phyloP scores from a whole-genome alignment of 2,888 invertebrate genomes.

The Tetropium fuscum region DNA sequence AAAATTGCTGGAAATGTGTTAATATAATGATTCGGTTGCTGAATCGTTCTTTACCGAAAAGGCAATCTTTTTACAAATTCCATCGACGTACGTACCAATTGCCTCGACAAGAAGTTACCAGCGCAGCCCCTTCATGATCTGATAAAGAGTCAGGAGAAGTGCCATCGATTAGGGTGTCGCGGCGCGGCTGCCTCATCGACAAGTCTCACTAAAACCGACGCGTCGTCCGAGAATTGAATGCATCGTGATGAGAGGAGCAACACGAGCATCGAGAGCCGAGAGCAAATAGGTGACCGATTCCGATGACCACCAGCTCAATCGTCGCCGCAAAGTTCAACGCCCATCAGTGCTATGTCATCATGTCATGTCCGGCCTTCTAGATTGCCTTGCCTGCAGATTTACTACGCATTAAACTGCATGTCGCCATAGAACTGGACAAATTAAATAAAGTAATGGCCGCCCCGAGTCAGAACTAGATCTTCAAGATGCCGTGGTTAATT shows the following conservation, averaged over 20 bases:
- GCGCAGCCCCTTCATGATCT: slow-evolving; percentile 5
- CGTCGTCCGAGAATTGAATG: not conserved
- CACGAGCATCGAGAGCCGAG: slow-evolving; percentile 1
- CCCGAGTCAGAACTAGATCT: no score
- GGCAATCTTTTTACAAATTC: no score
- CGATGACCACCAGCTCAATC: slow-evolving; percentile 35
- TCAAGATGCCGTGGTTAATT: no score
- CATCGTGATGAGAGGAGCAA: slow-evolving; percentile 6
- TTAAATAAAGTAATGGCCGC: not conserved
- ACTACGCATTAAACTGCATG: slow-evolving; percentile 2
- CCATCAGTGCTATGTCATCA: slow-evolving; percentile 43
- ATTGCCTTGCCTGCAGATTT: slow-evolving; percentile 36
- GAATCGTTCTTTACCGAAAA: no score
- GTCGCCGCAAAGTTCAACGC: slow-evolving; percentile 37
- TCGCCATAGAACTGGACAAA: not conserved
- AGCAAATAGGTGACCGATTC: slow-evolving; percentile 43
- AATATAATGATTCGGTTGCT: no score
- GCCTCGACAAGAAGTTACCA: no score
- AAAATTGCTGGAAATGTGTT: no score
- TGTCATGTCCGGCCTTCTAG: slow-evolving; percentile 38
- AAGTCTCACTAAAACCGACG: slow-evolving; percentile 18
- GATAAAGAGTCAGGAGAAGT: slow-evolving; percentile 26
- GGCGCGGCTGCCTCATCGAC: slow-evolving; percentile 23
- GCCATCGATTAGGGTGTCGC: slow-evolving; percentile 29
- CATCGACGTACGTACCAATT: no score